Conservation (phyloP, 2,797 vertebrate genomes). For the Crocodylus rhombifer region DNA sequence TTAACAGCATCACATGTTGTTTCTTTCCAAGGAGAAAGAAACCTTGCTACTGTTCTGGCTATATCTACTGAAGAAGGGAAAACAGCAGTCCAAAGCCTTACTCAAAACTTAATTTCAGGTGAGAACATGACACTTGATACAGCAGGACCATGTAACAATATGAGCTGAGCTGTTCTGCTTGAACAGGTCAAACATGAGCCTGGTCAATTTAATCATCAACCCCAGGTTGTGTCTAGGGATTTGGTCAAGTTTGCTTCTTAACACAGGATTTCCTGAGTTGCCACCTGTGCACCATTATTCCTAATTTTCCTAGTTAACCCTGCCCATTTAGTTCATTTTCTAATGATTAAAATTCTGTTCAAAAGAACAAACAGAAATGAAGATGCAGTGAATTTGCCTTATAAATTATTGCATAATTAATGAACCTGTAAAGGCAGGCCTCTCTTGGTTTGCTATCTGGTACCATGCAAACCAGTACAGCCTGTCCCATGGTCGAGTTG, state of each 20-base stretch:
- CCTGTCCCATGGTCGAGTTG: too few species aligned
- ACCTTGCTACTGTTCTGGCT: slow-evolving; percentile 65
- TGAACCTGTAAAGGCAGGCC: not conserved
- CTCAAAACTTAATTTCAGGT: slow-evolving; percentile 12
- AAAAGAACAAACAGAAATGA: slow-evolving; percentile 31
- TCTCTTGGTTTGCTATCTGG: too few species aligned
- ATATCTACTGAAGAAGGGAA: slow-evolving; percentile 77
- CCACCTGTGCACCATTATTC: not conserved
- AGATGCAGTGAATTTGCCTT: slow-evolving; percentile 1
- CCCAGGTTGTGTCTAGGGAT: not conserved
- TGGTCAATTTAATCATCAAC: slow-evolving; percentile 16
- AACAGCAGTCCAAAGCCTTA: slow-evolving; percentile 45
- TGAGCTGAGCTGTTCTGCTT: not conserved
- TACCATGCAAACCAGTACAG: too few species aligned
- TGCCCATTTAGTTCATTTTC: slow-evolving; percentile 30
- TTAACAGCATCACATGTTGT: not conserved
- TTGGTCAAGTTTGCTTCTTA: not conserved
- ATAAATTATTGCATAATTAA: not conserved
- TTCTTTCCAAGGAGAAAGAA: slow-evolving; percentile 69
- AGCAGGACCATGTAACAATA: not conserved
- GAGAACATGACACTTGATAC: not conserved
- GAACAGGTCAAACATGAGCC: not conserved
- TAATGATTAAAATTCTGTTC: slow-evolving; percentile 14
- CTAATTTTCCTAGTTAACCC: slow-evolving; percentile 54
- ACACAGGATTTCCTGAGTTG: slow-evolving; percentile 18